phyloP scores from a whole-genome alignment of 2,888 invertebrate genomes.

The Caenorhabditis sp. region DNA sequence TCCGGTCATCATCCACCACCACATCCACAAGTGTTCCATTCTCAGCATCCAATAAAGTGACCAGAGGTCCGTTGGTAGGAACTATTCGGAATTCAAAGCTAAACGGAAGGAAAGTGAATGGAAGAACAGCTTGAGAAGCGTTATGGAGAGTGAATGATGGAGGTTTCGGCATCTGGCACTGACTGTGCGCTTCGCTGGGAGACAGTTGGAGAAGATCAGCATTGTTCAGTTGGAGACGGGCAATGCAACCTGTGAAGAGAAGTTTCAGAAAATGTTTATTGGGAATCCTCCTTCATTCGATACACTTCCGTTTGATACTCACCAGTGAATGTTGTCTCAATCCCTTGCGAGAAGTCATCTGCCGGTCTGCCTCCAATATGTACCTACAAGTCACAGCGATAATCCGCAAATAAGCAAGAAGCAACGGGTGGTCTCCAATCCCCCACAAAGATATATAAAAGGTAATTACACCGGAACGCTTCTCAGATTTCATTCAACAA shows the following conservation, averaged over 20 bases:
- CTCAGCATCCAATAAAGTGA: conserved; percentile 75
- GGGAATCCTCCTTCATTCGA: not conserved
- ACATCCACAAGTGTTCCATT: conserved; percentile 78
- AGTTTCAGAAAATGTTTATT: not conserved
- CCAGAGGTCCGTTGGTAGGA: conserved; percentile 64
- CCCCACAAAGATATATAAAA: not conserved
- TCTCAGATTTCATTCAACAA: conserved; percentile 61
- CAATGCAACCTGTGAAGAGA: conserved; percentile 76
- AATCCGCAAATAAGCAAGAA: conserved; percentile 52
- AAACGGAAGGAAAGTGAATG: conserved; percentile 82
- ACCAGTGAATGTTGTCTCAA: conserved; percentile 72
- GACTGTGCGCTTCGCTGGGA: conserved; percentile 69
- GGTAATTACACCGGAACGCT: conserved; percentile 60
- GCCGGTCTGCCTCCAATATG: conserved; percentile 80
- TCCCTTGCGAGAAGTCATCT: conserved; percentile 78
- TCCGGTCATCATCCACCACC: conserved; percentile 67
- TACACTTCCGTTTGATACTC: conserved; percentile 1
- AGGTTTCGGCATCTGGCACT: conserved; percentile 73
- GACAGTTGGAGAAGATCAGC: conserved; percentile 78
- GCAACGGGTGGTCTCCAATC: conserved; percentile 31
- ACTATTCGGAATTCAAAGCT: conserved; percentile 81
- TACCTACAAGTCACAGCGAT: conserved; percentile 71
- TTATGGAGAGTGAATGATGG: conserved; percentile 77
- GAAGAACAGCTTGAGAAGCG: conserved; percentile 72
- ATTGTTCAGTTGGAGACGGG: conserved; percentile 77